These are phyloP conservation scores for Phoenicopterus ruber DNA, from an alignment of 2,113 vertebrate species.

Conservation along the genomic window DNA sequence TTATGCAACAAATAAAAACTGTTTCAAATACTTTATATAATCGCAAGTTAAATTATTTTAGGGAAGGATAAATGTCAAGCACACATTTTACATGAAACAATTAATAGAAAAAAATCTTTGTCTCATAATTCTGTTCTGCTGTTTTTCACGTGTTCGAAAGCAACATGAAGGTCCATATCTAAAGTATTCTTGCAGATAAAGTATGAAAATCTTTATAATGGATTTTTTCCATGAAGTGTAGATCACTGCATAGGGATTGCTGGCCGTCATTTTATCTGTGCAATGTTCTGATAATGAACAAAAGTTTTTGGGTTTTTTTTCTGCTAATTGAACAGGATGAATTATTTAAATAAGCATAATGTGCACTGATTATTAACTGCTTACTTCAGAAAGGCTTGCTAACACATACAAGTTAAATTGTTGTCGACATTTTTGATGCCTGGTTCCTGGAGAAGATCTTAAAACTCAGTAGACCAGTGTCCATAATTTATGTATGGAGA, in stretches of 20 bases:
- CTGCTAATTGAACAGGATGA: neutral
- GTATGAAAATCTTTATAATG: neutral
- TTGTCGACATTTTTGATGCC: neutral
- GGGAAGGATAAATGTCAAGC: neutral
- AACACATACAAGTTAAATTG: neutral
- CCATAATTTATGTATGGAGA: neutral
- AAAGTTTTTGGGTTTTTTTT: neutral
- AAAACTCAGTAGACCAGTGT: neutral
- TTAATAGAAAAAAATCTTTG: neutral
- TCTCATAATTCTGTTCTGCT: neutral
- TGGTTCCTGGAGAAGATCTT: neutral
- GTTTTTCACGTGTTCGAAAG: neutral
- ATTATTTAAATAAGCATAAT: neutral
- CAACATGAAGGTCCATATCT: neutral
- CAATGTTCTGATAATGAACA: neutral
- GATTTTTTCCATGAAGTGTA: neutral
- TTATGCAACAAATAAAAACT: neutral
- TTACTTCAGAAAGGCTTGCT: neutral
- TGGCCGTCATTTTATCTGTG: neutral
- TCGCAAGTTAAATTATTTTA: neutral
- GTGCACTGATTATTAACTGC: neutral
- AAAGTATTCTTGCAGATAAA: neutral
- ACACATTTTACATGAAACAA: neutral
- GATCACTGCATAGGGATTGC: neutral
- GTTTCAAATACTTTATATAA: neutral